Evolutionary conservation across 92 coral and sea anemone species (phyloP).

Genomic region (Palythoa grandis): DNA sequence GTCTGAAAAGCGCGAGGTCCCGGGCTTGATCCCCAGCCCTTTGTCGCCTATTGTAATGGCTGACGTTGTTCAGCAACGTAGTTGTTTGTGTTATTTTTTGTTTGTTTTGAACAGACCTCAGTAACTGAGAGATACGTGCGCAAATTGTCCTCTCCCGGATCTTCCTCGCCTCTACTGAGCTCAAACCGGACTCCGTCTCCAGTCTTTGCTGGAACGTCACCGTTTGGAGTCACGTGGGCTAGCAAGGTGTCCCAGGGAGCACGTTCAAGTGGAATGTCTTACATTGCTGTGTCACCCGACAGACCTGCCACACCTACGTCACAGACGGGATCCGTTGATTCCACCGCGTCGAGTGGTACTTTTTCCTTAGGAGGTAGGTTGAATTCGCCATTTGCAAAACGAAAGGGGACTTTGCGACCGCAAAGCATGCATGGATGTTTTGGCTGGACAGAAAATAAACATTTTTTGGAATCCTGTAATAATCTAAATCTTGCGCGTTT

Average conservation of each 20-base stretch:
- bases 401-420: too few relatives aligned
- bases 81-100: background rate
- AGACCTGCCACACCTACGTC: conserved; percentile 39
- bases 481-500: too few relatives aligned
- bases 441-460: too few relatives aligned
- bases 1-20: background rate
- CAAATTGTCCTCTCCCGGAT: conserved; percentile 28
- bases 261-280: conserved; percentile 33
- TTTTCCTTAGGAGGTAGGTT: conserved; percentile 8
- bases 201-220: conserved; percentile 6
- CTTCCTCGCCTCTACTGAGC: conserved; percentile 30
- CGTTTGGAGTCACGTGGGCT: conserved; percentile 74
- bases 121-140: conserved; percentile 27
- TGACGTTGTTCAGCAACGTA: background rate
- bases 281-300: conserved; percentile 8
- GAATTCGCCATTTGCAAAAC: background rate
- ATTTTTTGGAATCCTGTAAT: too few relatives aligned
- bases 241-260: conserved; percentile 57
- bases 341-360: conserved; percentile 9
- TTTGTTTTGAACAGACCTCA: conserved; percentile 17
- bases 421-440: too few relatives aligned
- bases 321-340: conserved; percentile 7
- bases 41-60: background rate
- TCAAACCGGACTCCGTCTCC: conserved; percentile 7
- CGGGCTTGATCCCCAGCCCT: background rate